Evolutionary conservation across 64 coral and sea anemone species (phyloP).

Genomic region (Platygyra sinensis): DNA sequence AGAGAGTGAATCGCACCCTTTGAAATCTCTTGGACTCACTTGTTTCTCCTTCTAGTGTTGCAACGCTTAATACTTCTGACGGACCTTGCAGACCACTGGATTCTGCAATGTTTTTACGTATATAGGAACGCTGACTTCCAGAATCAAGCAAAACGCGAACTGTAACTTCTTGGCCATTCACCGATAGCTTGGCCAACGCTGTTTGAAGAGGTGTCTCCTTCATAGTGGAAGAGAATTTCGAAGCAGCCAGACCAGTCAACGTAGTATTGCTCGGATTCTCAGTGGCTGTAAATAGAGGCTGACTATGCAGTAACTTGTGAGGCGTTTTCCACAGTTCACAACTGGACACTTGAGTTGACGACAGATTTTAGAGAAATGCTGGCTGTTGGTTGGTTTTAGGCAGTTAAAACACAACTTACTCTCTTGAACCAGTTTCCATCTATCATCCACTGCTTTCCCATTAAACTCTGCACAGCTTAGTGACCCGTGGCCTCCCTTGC

Average conservation of each 20-base stretch:
- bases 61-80: conserved; percentile 33
- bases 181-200: conserved; percentile 13
- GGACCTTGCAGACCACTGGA: conserved; percentile 26
- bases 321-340: not conserved
- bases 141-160: conserved; percentile 55
- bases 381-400: too few relatives aligned
- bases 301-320: conserved; percentile 6
- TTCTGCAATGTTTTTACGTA: conserved; percentile 40
- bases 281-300: not conserved
- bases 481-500: too few relatives aligned
- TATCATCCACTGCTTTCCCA: too few relatives aligned
- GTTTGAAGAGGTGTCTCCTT: conserved; percentile 31
- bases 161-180: conserved; percentile 19
- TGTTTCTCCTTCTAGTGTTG: conserved; percentile 40
- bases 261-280: not conserved
- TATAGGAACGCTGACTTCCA: conserved; percentile 46
- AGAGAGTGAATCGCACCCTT: conserved; percentile 8
- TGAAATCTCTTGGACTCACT: conserved; percentile 28
- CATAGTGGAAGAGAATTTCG: not conserved
- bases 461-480: too few relatives aligned
- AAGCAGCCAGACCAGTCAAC: conserved; percentile 18
- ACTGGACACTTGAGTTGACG: too few relatives aligned
- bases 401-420: too few relatives aligned
- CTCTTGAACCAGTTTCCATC: too few relatives aligned
- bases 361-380: too few relatives aligned